Percentiles rank a stretch among this genome's conserved stretches.
Conservation (phyloP, 2,888 invertebrate species). For the Stenurella melanura region DNA sequence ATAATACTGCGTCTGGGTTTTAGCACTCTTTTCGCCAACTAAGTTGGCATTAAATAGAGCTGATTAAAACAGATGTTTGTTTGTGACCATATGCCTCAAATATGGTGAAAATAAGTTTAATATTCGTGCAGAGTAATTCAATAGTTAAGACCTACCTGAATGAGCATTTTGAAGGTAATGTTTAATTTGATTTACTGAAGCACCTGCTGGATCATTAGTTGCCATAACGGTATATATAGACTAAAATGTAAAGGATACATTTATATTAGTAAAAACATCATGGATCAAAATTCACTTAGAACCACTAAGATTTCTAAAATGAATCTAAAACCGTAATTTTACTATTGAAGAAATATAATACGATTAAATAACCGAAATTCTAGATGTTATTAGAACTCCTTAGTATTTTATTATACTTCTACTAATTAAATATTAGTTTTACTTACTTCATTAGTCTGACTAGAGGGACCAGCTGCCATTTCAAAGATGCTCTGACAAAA, state of each 20-base stretch:
- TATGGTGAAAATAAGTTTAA: too few relatives aligned
- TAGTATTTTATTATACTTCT: too few relatives aligned
- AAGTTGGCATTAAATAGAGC: too few relatives aligned
- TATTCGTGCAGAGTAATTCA: too few relatives aligned
- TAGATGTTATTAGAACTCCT: too few relatives aligned
- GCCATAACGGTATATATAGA: conserved; percentile 25
- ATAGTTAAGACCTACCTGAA: neutral
- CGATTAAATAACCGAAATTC: too few relatives aligned
- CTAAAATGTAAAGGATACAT: conserved; percentile 9
- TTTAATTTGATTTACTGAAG: neutral
- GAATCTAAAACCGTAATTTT: too few relatives aligned
- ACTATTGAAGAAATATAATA: too few relatives aligned
- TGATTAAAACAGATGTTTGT: too few relatives aligned
- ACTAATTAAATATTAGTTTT: neutral
- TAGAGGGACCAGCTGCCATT: neutral
- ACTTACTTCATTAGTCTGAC: conserved; percentile 13
- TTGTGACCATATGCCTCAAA: too few relatives aligned
- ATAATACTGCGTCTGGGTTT: too few relatives aligned
- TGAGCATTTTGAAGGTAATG: conserved; percentile 12
- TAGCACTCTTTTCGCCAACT: too few relatives aligned
- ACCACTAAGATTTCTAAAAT: neutral
- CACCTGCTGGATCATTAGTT: conserved; percentile 13
- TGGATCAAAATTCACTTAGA: neutral
- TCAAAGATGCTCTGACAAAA: neutral
- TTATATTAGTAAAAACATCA: neutral